Conservation (phyloP, 1,140 invertebrate genomes). For the Leptinotarsa undecemlineata region DNA sequence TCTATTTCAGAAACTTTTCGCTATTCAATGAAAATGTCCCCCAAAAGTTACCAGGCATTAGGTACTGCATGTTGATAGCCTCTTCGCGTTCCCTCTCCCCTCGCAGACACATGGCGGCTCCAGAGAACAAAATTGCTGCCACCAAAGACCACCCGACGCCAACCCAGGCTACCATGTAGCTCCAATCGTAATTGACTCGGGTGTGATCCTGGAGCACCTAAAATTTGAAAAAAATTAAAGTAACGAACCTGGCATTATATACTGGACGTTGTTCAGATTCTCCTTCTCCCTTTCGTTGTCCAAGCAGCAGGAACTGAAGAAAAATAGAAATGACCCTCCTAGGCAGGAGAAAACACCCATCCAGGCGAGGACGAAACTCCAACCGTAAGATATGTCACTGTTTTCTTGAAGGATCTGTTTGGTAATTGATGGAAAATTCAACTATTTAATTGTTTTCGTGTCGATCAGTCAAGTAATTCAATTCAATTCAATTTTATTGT, state of each 20-base stretch:
- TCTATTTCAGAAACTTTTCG: slow-evolving; percentile 14
- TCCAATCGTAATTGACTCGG: slow-evolving; percentile 90
- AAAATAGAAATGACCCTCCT: slow-evolving; percentile 75
- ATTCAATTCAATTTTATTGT: no score
- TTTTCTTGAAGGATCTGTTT: slow-evolving; percentile 73
- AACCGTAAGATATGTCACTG: slow-evolving; percentile 73
- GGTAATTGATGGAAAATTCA: not conserved
- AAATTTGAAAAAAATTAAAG: slow-evolving; percentile 37
- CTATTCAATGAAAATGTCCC: slow-evolving; percentile 19
- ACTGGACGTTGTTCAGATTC: slow-evolving; percentile 79
- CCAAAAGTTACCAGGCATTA: slow-evolving; percentile 86
- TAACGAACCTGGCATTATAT: slow-evolving; percentile 81
- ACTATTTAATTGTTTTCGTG: no score
- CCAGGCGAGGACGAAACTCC: slow-evolving; percentile 86
- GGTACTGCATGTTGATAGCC: slow-evolving; percentile 95
- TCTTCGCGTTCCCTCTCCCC: slow-evolving; percentile 90
- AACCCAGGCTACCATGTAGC: slow-evolving; percentile 93
- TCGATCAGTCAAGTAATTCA: no score
- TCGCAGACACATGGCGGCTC: slow-evolving; percentile 88
- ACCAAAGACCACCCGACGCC: slow-evolving; percentile 86
- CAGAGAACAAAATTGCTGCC: slow-evolving; percentile 88
- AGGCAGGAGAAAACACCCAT: slow-evolving; percentile 76
- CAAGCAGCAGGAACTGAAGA: slow-evolving; percentile 78
- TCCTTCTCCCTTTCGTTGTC: slow-evolving; percentile 68
- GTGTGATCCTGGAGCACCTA: slow-evolving; percentile 86